Conservation (phyloP, 2,888 invertebrate genomes). For the Ecdyonurus torrentis region DNA sequence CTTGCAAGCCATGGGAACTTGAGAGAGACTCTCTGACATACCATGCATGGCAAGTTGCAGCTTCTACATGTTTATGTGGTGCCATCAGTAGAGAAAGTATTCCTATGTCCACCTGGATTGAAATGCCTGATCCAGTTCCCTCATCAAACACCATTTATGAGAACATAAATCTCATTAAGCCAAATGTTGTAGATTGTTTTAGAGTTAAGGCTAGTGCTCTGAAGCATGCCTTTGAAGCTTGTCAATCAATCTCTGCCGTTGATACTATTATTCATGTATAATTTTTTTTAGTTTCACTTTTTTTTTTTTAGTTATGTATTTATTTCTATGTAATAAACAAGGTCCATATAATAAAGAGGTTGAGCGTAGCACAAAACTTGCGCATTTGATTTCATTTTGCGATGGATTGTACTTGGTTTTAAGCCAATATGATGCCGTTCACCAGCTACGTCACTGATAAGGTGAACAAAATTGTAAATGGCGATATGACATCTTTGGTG, state of each 20-base stretch:
- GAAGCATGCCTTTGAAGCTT: neutral
- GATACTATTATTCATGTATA: neutral
- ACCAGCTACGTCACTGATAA: too few relatives aligned
- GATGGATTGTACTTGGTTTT: too few relatives aligned
- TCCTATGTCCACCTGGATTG: neutral
- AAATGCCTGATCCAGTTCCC: neutral
- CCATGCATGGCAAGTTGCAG: neutral
- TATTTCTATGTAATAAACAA: neutral
- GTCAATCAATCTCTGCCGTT: neutral
- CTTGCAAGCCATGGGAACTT: neutral
- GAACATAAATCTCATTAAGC: neutral
- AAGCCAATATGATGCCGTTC: too few relatives aligned
- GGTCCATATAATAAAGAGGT: neutral
- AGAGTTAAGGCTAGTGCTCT: neutral
- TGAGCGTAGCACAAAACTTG: neutral
- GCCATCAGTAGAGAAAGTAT: neutral
- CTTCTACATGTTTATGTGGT: neutral
- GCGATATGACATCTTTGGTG: too few relatives aligned
- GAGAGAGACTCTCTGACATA: neutral
- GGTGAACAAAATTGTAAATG: too few relatives aligned
- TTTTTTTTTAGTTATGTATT: neutral
- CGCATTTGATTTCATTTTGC: too few relatives aligned
- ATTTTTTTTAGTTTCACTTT: neutral
- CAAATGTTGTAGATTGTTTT: neutral
- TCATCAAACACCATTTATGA: neutral